Evolutionary conservation across 2,113 vertebrate genomes (phyloP).

Genomic region (Tupaia tana): DNA sequence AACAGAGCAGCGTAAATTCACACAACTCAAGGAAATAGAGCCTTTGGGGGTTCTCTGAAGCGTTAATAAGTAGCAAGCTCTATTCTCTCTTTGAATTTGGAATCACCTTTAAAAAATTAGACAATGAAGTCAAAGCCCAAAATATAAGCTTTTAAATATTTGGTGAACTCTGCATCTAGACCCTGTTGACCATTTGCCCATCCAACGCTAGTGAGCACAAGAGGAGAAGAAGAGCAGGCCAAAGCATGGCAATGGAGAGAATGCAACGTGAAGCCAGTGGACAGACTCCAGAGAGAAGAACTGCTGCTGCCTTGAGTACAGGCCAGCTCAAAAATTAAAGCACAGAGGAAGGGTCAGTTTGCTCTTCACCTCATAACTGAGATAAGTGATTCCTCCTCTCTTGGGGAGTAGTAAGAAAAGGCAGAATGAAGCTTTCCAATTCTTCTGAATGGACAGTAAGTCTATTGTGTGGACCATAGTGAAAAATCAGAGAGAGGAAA

Average conservation of each 20-base stretch:
- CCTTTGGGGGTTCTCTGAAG: background rate
- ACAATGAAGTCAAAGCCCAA: background rate
- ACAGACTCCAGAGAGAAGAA: background rate
- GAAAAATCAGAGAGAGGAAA: background rate
- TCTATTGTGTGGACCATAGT: background rate
- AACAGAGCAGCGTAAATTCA: background rate
- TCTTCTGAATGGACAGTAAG: background rate
- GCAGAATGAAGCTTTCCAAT: constrained; percentile 2
- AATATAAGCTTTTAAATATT: background rate
- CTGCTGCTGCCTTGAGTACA: background rate
- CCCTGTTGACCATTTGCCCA: background rate
- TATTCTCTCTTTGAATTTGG: constrained; percentile 14
- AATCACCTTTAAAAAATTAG: background rate
- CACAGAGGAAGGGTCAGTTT: background rate
- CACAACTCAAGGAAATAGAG: background rate
- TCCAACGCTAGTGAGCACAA: background rate
- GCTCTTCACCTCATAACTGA: background rate
- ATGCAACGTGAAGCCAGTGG: fast-evolving
- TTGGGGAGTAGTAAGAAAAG: background rate
- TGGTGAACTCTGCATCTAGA: background rate
- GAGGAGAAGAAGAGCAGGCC: background rate
- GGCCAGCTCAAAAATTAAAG: background rate
- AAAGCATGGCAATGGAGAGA: background rate
- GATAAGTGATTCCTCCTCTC: background rate
- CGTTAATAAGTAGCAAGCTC: background rate